Evolutionary conservation across 2,797 vertebrate genomes (phyloP).

Genomic region (Melanogrammus aeglefinus): DNA sequence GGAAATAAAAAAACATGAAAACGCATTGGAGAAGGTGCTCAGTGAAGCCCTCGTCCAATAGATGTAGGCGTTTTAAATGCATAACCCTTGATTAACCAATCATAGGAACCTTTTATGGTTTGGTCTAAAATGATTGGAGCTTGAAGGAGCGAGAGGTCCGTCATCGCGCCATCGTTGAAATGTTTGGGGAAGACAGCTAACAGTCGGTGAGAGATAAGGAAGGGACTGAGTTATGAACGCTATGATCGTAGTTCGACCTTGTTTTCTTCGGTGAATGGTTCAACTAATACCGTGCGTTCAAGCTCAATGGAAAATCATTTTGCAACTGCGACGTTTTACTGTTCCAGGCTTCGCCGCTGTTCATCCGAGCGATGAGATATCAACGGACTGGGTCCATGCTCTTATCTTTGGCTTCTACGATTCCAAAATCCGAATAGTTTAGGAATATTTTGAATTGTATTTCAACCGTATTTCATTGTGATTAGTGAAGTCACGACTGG

Average conservation of each 20-base stretch:
- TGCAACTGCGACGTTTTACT: not conserved
- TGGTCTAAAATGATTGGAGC: not conserved
- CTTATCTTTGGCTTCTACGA: not conserved
- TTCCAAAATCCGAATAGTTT: not conserved
- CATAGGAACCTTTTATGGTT: not conserved
- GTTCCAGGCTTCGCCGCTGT: not conserved
- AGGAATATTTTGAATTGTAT: not conserved
- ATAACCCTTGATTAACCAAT: not conserved
- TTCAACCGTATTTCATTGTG: too few relatives aligned
- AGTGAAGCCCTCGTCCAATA: not conserved
- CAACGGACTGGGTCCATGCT: not conserved
- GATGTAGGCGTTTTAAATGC: not conserved
- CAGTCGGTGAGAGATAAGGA: not conserved
- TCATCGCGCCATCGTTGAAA: not conserved
- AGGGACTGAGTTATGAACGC: not conserved
- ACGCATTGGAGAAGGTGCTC: not conserved
- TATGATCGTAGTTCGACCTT: not conserved
- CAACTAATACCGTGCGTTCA: not conserved
- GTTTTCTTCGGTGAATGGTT: not conserved
- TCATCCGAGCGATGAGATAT: not conserved
- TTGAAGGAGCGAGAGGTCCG: not conserved
- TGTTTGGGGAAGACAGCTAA: not conserved
- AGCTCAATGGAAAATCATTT: not conserved
- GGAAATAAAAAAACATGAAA: not conserved
- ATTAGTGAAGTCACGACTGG: too few relatives aligned